Percentiles rank a stretch among this genome's conserved stretches.
Conservation (phyloP, 2,888 invertebrate species). For the Schrankia costaestrigalis region DNA sequence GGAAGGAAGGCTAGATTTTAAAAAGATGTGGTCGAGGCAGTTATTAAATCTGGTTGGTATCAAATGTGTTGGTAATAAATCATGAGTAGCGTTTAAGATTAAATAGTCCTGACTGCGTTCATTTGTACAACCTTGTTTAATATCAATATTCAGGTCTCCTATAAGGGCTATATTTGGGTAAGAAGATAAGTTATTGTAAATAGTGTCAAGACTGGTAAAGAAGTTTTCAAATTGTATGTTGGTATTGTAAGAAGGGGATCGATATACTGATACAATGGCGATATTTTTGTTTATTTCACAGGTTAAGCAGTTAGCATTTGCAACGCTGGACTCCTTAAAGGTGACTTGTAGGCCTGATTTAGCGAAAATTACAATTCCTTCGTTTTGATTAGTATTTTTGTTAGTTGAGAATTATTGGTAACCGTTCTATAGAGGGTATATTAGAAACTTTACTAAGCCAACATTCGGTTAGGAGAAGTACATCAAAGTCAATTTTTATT, state of each 20-base stretch:
- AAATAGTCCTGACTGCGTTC: background rate
- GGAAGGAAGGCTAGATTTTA: no score
- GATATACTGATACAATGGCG: background rate
- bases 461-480: background rate
- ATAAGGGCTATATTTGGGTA: background rate
- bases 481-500: background rate
- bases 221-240: background rate
- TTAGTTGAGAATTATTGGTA: background rate
- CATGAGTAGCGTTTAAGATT: background rate
- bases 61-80: background rate
- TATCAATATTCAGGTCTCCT: background rate
- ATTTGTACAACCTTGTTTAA: background rate
- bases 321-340: background rate
- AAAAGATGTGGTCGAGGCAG: no score
- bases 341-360: background rate
- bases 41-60: no score
- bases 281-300: background rate
- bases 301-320: background rate
- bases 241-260: background rate
- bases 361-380: background rate
- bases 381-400: background rate
- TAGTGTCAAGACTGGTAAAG: background rate
- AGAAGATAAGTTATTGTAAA: background rate
- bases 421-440: background rate
- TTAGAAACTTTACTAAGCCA: conserved; percentile 1